A percentile compares a stretch with the other conserved stretches of the same genome.
Conservation (phyloP, 1,140 invertebrate species). For the Hermetia illucens region DNA sequence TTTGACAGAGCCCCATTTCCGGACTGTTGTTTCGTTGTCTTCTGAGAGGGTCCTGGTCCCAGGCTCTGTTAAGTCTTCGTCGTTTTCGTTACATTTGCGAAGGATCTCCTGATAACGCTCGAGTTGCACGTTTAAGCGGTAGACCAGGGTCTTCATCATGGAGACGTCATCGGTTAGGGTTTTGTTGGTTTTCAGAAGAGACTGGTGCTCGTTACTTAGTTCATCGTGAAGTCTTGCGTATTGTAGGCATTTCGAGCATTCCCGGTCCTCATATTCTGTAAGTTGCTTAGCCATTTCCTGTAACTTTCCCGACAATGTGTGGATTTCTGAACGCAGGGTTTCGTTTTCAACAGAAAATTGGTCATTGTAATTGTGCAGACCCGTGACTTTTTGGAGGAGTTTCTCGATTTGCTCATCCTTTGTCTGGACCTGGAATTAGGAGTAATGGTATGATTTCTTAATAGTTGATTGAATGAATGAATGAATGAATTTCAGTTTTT, state of each 20-base stretch:
- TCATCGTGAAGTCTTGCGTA: constrained; percentile 20
- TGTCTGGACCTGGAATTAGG: constrained; percentile 19
- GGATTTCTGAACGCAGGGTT: constrained; percentile 13
- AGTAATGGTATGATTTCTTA: too few relatives aligned
- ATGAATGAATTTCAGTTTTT: too few relatives aligned
- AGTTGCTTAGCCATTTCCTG: constrained; percentile 1
- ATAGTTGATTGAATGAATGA: too few relatives aligned
- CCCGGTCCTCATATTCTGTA: constrained; percentile 11
- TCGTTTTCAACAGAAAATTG: constrained; percentile 25
- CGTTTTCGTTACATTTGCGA: constrained; percentile 15
- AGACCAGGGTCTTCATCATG: constrained; percentile 51
- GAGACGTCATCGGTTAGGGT: constrained; percentile 41
- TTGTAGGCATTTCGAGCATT: constrained; percentile 21
- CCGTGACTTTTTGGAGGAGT: constrained; percentile 19
- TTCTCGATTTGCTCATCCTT: constrained; percentile 29
- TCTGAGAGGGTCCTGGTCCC: neutral
- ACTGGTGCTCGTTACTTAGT: constrained; percentile 22
- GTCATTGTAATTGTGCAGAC: constrained; percentile 24
- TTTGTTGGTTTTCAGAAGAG: constrained; percentile 32
- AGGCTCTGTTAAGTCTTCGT: constrained; percentile 9
- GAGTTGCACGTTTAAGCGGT: constrained; percentile 48
- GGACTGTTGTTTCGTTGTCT: neutral
- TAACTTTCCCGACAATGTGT: constrained; percentile 13
- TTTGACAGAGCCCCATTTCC: constrained; percentile 38
- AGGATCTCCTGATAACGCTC: constrained; percentile 50